Base-by-base conservation (phyloP, 2,888 invertebrate species). In the Lysandra coridon region DNA sequence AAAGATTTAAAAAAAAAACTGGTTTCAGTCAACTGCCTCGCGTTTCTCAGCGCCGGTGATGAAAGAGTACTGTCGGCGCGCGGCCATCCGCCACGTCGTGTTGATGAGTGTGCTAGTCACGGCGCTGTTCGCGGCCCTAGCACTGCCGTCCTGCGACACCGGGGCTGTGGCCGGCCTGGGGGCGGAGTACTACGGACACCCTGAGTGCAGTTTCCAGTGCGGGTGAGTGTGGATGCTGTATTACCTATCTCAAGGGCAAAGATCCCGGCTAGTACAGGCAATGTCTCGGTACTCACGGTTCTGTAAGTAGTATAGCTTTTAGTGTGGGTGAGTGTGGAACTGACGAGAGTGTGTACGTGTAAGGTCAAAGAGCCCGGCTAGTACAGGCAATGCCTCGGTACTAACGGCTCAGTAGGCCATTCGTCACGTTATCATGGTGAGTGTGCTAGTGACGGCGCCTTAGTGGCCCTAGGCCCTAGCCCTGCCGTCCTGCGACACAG, bases 121-220 rank as follows among this genome's bases (percentile, higher is more conserved):
- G 12, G 30, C 33, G 1, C 44, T 80, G 30, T 79, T 80, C 49
- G 33, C 76, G 2, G 33, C 73, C 49, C 73, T 79, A 5, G 53
- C 49, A n/a, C 57, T 78, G 2, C 81, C 83, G 3, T 69, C 49
- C 14, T 85, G 85, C 49, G 80, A 83, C 12, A 79, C 80, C 1
- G 86, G 85, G 6, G 60, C 73, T 1, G 79, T 85, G 2, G 83
- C 82, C 0, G 84, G 84, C 0, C 64, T 85, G 49, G 79, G 79
- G 1, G 79, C 37, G 5, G 77, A 78, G n/a, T 30, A 73, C 1
- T 85, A 84, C 12, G 69, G 69, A 3, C 82, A 81, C 14, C 85
- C 85, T 1, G 75, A 79, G 23, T 86, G 85, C 80, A 85, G 85
- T 40, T 78, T 80, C 30, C 10, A 78, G 6, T 86, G 85, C 80